Conservation (phyloP, 37 sponge, comb jelly and placozoan genomes). For the Haliclona indistincta region DNA sequence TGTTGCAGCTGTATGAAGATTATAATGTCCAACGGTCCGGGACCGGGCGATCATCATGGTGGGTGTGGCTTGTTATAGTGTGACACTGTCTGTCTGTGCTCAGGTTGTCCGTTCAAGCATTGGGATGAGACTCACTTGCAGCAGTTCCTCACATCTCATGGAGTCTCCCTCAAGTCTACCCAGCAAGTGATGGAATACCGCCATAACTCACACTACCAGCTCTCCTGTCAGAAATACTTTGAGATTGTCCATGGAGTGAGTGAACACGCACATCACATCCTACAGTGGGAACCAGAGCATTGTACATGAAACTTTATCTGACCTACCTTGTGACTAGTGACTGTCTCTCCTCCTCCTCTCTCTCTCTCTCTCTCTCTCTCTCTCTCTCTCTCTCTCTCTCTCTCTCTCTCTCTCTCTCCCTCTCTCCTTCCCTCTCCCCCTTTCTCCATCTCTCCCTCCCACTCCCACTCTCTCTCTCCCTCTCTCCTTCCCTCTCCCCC, state of each 20-base stretch:
- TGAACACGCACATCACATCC: too few relatives aligned
- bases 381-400: too few relatives aligned
- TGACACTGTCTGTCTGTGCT: background rate
- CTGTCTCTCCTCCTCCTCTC: too few relatives aligned
- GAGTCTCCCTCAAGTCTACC: slow-evolving; percentile 33
- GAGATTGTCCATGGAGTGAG: slow-evolving; percentile 57
- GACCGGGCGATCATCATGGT: slow-evolving; percentile 90
- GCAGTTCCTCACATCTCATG: slow-evolving; percentile 53
- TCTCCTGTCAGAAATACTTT: slow-evolving; percentile 94
- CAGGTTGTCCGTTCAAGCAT: slow-evolving; percentile 95
- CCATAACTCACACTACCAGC: slow-evolving; percentile 81
- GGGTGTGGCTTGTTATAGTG: background rate
- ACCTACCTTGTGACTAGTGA: too few relatives aligned
- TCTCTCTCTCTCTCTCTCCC: background rate
- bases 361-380: too few relatives aligned
- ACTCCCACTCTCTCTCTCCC: background rate
- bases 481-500: too few relatives aligned
- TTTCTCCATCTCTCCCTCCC: background rate
- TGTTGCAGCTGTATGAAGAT: slow-evolving; percentile 89
- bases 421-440: background rate
- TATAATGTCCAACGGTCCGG: slow-evolving; percentile 82
- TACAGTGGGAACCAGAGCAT: too few relatives aligned
- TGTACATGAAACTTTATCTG: too few relatives aligned
- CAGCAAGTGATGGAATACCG: slow-evolving; percentile 54
- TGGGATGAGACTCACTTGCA: slow-evolving; percentile 68